Conservation (phyloP, 1,140 invertebrate species). For the Rhysida immarginata region DNA sequence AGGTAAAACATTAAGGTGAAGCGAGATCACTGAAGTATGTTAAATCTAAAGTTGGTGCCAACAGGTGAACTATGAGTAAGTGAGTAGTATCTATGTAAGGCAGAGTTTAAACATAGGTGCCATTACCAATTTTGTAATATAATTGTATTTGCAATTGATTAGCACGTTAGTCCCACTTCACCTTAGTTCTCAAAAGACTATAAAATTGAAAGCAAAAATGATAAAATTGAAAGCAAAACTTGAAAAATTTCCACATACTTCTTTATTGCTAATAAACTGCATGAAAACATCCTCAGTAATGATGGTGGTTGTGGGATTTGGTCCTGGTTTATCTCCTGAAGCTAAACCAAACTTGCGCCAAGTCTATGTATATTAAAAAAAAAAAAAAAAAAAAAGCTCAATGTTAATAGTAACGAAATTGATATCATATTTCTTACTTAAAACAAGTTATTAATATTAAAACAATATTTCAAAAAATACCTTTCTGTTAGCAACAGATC, state of each 20-base stretch:
- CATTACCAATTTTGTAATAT: too few species aligned
- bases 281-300: conserved; percentile 91
- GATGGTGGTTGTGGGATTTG: conserved; percentile 90
- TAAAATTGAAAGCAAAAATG: too few species aligned
- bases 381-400: conserved; percentile 4
- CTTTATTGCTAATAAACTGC: conserved; percentile 41
- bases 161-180: too few species aligned
- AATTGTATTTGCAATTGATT: too few species aligned
- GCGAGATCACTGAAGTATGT: too few species aligned
- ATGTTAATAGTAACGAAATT: not conserved
- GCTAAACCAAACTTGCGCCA: conserved; percentile 92
- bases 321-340: conserved; percentile 75
- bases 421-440: not conserved
- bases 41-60: too few species aligned
- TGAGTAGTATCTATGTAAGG: too few species aligned
- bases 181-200: too few species aligned
- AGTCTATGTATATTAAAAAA: conserved; percentile 29
- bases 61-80: too few species aligned
- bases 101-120: too few species aligned
- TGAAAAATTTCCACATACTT: conserved; percentile 20
- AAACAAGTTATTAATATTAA: not conserved
- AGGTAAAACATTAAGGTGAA: too few species aligned
- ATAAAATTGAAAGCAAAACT: conserved; percentile 6
- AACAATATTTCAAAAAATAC: conserved; percentile 18
- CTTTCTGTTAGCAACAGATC: conserved; percentile 79